Conservation (phyloP, 2,113 vertebrate genomes). For the Xiphorhynchus elegans region DNA sequence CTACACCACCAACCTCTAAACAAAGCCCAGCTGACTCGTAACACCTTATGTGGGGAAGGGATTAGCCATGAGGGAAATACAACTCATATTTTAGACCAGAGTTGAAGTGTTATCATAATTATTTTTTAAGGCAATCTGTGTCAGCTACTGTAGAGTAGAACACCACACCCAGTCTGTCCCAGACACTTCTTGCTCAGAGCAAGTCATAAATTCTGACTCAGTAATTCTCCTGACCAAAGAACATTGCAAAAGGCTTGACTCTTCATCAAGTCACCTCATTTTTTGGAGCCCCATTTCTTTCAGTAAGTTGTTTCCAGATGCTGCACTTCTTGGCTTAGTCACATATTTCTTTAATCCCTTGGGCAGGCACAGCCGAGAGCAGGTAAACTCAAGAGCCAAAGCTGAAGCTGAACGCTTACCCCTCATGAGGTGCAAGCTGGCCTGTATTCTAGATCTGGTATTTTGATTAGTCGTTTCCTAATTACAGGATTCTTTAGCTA, state of each 20-base stretch:
- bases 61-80: neutral
- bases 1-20: neutral
- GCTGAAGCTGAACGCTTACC: neutral
- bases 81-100: neutral
- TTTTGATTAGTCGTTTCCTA: neutral
- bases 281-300: neutral
- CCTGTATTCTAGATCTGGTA: neutral
- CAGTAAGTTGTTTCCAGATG: neutral
- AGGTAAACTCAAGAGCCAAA: neutral
- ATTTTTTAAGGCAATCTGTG: neutral
- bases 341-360: neutral
- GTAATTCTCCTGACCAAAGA: neutral
- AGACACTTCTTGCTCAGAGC: neutral
- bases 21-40: neutral
- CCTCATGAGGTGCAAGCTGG: neutral
- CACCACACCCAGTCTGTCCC: neutral
- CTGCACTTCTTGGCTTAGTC: neutral
- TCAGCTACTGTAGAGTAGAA: neutral
- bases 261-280: neutral
- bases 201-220: constrained; percentile 1
- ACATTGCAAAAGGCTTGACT: neutral
- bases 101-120: neutral
- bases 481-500: neutral
- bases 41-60: neutral
- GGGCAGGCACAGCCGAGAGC: neutral